These are phyloP conservation scores for Orchesellides sinensis DNA, from an alignment of 2,888 invertebrate genomes.

Conservation along the genomic window DNA sequence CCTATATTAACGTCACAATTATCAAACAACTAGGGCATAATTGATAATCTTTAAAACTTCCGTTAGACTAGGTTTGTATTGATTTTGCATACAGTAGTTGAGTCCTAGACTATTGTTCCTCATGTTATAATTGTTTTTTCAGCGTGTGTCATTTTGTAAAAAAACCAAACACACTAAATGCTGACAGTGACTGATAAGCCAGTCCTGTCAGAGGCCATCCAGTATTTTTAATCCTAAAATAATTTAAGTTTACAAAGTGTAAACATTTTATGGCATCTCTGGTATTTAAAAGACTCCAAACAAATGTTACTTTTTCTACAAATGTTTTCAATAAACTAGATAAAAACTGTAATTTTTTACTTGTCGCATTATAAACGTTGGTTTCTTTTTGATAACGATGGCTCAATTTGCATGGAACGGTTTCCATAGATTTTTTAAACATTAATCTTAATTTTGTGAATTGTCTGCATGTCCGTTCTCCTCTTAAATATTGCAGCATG, in stretches of 20 bases:
- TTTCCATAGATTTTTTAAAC: too few species aligned
- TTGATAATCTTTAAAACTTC: too few species aligned
- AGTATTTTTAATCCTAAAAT: conserved; percentile 50
- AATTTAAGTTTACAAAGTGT: not conserved
- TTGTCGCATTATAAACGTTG: conserved; percentile 31
- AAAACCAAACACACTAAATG: not conserved
- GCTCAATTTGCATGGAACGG: too few species aligned
- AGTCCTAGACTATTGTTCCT: too few species aligned
- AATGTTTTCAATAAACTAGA: conserved; percentile 34
- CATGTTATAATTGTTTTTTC: not conserved
- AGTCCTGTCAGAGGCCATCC: conserved; percentile 50
- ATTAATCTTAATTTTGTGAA: too few species aligned
- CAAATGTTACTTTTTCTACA: conserved; percentile 65
- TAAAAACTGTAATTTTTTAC: conserved; percentile 53
- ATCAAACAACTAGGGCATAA: too few species aligned
- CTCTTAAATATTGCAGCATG: too few species aligned
- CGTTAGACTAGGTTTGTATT: too few species aligned
- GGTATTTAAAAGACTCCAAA: conserved; percentile 66
- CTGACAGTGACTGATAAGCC: conserved; percentile 13
- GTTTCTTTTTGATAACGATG: conserved; percentile 11
- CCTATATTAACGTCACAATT: too few species aligned
- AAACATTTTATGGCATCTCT: conserved; percentile 59
- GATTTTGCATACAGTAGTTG: too few species aligned
- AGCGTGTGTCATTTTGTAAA: not conserved
- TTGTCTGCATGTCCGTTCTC: too few species aligned